Base-by-base conservation (phyloP, 2,797 vertebrate genomes). In the Arremon brunneinucha region DNA sequence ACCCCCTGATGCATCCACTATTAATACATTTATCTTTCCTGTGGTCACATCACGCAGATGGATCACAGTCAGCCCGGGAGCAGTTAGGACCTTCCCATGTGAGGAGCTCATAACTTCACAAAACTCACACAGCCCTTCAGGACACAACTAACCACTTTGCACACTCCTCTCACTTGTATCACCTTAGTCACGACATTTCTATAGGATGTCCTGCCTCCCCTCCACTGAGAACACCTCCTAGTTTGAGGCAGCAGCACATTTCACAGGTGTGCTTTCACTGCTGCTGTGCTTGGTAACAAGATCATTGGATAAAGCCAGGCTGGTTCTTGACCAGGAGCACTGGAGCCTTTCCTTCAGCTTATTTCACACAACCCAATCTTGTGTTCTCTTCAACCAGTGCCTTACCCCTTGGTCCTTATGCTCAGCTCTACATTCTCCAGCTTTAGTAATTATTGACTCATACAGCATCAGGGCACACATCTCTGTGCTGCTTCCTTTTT, bases 401-500 rank as follows among this genome's bases (percentile, higher is more conserved):
- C 64, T 91, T 71, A 72, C 6, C 15, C 17, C 34, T 49, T 1
- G 0, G 68, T 57, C 71, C 64, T 35, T 18, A 8, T 6, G 7
- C 24, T 87, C 49, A 56, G 37, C 27, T 35, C 43, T n/a, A 19
- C 32, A 19, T 90, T 77, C 75, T 70, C 49, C 62, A 77, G 56
- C 32, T 72, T 65, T 65, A 49, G 39, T 55, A 70, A 34, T 70
- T 52, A 64, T 77, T 83, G n/a, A 53, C n/a, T 64, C 5, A 3
- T 4, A 24, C 11, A 32, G 64, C 56, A 80, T 21, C 32, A 75
- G 39, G 32, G 21, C 34, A 74, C 24, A n/a, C 0, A 0, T n/a
- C 44, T 76, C 68, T 70, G 28, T 3, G 3, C 41, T 28, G 56
- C 57, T 60, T 67, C 15, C 34, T 63, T 85, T 67, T 23, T 16